Conservation (phyloP, 2,888 invertebrate genomes). For the Lochmaea capreae region DNA sequence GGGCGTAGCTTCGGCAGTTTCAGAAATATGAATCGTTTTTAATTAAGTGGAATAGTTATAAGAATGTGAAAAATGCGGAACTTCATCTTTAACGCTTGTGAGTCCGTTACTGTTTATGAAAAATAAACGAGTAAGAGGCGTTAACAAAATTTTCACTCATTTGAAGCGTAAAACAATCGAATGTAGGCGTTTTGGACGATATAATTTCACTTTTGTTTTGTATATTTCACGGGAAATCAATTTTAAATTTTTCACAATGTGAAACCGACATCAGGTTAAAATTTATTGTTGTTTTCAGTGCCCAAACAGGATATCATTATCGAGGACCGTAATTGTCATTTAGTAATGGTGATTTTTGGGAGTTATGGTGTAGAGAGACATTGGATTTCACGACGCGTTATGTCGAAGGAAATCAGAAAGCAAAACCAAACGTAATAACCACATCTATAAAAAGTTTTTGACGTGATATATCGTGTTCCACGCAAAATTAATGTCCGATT, state of each 20-base stretch:
- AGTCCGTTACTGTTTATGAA: conserved; percentile 9
- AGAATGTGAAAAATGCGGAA: background rate
- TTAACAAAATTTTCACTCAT: conserved; percentile 34
- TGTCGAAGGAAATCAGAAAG: background rate
- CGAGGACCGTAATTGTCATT: conserved; percentile 4
- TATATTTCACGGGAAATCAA: conserved; percentile 28
- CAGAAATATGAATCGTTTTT: no score
- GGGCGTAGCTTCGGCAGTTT: no score
- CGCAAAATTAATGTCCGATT: background rate
- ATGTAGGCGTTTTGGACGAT: conserved; percentile 33
- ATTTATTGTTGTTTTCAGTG: conserved; percentile 22
- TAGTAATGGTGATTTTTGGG: conserved; percentile 15
- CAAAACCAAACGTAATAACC: background rate
- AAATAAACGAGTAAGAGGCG: conserved; percentile 14
- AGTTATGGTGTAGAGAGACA: conserved; percentile 3
- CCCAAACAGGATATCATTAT: conserved; percentile 10
- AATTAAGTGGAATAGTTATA: no score
- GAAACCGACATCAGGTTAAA: conserved; percentile 16
- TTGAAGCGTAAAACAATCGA: conserved; percentile 35
- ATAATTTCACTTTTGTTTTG: conserved; percentile 35
- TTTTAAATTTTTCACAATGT: conserved; percentile 18
- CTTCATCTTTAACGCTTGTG: background rate
- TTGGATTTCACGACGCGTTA: conserved; percentile 1
- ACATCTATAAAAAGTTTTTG: background rate
- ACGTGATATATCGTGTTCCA: background rate